Base-by-base conservation (phyloP, 2,797 vertebrate species). In the Cirrhinus mrigala region DNA sequence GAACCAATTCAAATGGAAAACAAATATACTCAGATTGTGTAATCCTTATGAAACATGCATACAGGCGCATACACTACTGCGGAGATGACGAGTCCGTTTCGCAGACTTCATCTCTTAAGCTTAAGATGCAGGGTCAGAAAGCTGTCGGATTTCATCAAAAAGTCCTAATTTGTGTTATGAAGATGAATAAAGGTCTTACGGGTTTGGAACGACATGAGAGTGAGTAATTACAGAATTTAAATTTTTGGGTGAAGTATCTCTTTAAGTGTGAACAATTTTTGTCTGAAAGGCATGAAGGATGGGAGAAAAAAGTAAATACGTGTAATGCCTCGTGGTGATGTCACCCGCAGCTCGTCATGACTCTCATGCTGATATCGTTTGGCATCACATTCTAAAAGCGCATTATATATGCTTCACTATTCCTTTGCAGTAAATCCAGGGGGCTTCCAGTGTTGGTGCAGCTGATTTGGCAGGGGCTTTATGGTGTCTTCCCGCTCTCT, bases 401-500 rank as follows among this genome's bases (percentile, higher is more conserved):
- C 62, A 80, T 68, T 68, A 52, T 22, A 52, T 33, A 68, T 66
- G 66, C 80, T 71, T 73, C 29, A 64, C 22, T 24, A 18, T 74
- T 82, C 11, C 73, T 58, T 29, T 56, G 73, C 46, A 1, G 56
- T 87, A 68, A 64, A 54, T 79, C 50, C 44, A 33, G 66, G 76
- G 70, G 81, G 71, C 79, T 86, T 46, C 60, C 46, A 79, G 75
- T 64, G 62, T 81, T 79, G 46, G 18, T 88, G 78, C 79, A 18
- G 71, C 69, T 82, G 24, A 83, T 54, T 54, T 81, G 50, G 69
- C 74, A 74, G 64, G 76, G 73, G 89, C 14, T 27, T 88, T 87
- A 78, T 44, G 66, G 60, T 85, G 73, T 84, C 83, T 87, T 77
- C 56, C 2, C 70, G n/a, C 78, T 48, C 68, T 73, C 46, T 83